Evolutionary conservation across 2,113 vertebrate genomes (phyloP), one percentile per base, ranked within the genome.

Genomic region (Scomber scombrus): DNA sequence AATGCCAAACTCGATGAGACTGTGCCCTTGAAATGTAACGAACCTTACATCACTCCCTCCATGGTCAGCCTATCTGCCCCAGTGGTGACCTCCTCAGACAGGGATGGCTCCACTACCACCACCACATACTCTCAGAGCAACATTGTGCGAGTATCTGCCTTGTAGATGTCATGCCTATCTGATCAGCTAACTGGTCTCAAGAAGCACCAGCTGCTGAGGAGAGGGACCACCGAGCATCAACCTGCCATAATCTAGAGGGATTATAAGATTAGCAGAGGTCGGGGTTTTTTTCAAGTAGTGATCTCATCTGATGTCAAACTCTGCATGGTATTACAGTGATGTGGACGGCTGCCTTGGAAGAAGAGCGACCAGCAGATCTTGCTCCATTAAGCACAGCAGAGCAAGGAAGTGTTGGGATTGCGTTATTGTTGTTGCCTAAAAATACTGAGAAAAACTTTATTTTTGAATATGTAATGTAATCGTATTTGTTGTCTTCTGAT

Each of bases 71-170:
- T 98, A 89, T 96, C 97, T 1, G 97, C 96, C 75, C 96, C 97
- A 16, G 96, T 96, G 70, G 95, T 97, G 80, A 98, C 96, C 89
- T 96, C 97, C 23, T 97, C 97, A 0, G 97, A 97, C 91, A 95
- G 96, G 77, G 95, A 96, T 1, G 94, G 96, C 89, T 96, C 96
- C 93, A 89, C 96, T 87, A 95, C 95, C 73, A 95, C 97, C 88
- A 95, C 95, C 0, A 93, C 96, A 75, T 98, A 97, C 86, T 96
- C 96, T 19, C 97, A 97, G 91, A 96, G 97, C 95, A 99, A 98
- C 95, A 97, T 99, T 90, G 98, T 99, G 87, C 95, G 97, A 95
- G 98, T 99, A 91, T 99, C 98, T 78, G 98, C 98, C 88, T 96
- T 99, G 96, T 99, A 98, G 97, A 91, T 85, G 86, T 85, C 88